Conservation (phyloP, 2,113 vertebrate genomes). For the Perca fluviatilis region DNA sequence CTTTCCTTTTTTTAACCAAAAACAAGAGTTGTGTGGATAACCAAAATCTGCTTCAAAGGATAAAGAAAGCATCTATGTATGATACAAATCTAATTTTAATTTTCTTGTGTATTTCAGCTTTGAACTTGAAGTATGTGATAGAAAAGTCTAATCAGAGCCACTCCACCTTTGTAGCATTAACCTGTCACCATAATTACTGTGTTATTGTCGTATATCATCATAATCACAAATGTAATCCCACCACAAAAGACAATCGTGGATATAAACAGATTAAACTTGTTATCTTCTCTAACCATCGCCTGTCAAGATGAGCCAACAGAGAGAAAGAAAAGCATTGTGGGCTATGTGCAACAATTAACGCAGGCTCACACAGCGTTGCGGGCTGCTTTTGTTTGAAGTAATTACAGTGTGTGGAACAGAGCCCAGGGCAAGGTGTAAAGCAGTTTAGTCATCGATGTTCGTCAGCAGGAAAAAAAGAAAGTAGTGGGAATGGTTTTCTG, state of each 20-base stretch:
- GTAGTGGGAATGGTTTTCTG: background rate
- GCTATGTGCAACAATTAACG: conserved; percentile 36
- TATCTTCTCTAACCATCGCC: conserved; percentile 20
- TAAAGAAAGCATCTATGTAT: conserved; percentile 10
- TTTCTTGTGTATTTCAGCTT: conserved; percentile 6
- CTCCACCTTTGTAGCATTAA: background rate
- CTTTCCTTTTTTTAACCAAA: conserved; percentile 9
- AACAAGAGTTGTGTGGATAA: conserved; percentile 26
- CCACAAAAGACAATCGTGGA: conserved; percentile 24
- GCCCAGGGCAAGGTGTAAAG: conserved; percentile 51
- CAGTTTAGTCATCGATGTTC: conserved; percentile 36
- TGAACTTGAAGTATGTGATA: background rate
- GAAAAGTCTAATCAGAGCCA: background rate
- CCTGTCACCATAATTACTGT: conserved; percentile 13
- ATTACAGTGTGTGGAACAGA: conserved; percentile 41
- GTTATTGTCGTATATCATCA: background rate
- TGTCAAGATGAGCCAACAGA: background rate
- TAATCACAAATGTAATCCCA: conserved; percentile 26
- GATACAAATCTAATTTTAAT: conserved; percentile 9
- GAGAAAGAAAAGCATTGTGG: conserved; percentile 22
- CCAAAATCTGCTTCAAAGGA: conserved; percentile 3
- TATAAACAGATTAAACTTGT: conserved; percentile 32
- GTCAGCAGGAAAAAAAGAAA: conserved; percentile 19
- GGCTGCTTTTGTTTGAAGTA: conserved; percentile 44
- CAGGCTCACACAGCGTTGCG: conserved; percentile 23